Conservation (phyloP, 2,797 vertebrate genomes). For the Myotis daubentonii region DNA sequence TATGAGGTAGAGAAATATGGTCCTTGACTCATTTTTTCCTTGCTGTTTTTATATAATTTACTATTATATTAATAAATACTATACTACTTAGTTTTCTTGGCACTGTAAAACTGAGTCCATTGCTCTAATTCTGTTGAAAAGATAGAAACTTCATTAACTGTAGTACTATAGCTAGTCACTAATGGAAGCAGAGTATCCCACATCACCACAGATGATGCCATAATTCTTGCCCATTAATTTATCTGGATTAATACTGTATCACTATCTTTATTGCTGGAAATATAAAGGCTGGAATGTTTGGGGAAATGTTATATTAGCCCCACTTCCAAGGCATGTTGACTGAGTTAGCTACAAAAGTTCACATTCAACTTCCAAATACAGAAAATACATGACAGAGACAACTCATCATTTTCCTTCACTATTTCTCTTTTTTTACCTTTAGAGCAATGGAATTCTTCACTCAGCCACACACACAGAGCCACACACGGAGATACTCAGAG, state of each 20-base stretch:
- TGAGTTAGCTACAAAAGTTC: conserved; percentile 4
- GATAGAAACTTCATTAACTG: neutral
- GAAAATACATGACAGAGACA: neutral
- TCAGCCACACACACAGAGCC: neutral
- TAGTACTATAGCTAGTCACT: neutral
- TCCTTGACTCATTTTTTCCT: neutral
- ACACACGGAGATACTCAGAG: neutral
- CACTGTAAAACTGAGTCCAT: neutral
- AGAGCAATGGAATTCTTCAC: neutral
- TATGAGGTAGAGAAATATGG: neutral
- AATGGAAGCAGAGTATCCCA: neutral
- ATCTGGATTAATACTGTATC: neutral
- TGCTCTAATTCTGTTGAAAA: neutral
- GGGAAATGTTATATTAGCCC: neutral
- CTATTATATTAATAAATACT: neutral
- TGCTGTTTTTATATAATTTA: neutral
- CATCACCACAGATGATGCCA: no score
- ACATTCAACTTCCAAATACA: neutral
- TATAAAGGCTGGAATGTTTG: neutral
- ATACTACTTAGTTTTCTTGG: neutral
- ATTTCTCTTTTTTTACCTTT: neutral
- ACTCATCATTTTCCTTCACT: neutral
- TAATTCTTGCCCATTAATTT: neutral
- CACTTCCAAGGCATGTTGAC: neutral
- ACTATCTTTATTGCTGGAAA: neutral